Percentiles rank a stretch among this genome's conserved stretches.
Evolutionary conservation across 2,113 vertebrate genomes (phyloP).

Genomic region (Empidonax alnorum): DNA sequence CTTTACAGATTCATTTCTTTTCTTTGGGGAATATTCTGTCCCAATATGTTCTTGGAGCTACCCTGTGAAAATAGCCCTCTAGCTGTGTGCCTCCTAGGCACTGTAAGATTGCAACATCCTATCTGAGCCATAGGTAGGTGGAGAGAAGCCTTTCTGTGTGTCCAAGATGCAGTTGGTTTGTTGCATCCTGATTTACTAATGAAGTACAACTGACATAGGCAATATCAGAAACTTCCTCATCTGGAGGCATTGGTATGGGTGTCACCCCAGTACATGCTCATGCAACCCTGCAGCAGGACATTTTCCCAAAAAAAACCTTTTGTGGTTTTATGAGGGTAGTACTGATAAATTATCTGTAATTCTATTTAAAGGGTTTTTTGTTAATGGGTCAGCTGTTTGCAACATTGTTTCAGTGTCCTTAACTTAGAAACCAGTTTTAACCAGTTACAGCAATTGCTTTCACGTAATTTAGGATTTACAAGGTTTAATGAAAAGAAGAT

Average conservation of each 20-base stretch:
- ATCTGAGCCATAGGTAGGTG: neutral
- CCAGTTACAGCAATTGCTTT: slow-evolving; percentile 11
- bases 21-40: neutral
- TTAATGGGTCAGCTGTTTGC: slow-evolving; percentile 39
- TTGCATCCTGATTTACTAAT: neutral
- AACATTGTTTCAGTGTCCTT: slow-evolving; percentile 30
- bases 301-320: neutral
- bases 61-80: neutral
- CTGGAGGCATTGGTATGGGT: neutral
- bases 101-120: neutral
- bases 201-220: neutral
- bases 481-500: slow-evolving; percentile 52
- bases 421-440: slow-evolving; percentile 46
- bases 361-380: slow-evolving; percentile 16
- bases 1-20: neutral
- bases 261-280: neutral
- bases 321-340: neutral
- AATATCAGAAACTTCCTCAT: neutral
- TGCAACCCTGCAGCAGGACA: neutral
- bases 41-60: neutral
- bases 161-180: neutral
- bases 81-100: neutral
- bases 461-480: slow-evolving; percentile 43
- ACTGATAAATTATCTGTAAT: slow-evolving; percentile 19
- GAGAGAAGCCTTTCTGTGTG: neutral